Evolutionary conservation across 2,113 vertebrate genomes (phyloP).

Genomic region (crab-eating macaque (Macaca fascicularis)): T2T-MFA8v1.1 NC_088381.1:40760001-40760500

Average conservation of each 20-base stretch:
- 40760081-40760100: background rate
- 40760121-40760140: background rate
- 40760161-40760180: background rate
- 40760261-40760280: background rate
- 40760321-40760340: background rate
- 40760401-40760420: background rate
- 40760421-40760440: background rate
- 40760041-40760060: background rate
- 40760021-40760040: background rate
- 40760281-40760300: background rate
- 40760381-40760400: background rate
- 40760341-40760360: background rate
- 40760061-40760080: conserved; percentile 21
- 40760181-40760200: background rate
- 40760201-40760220: background rate
- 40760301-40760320: background rate
- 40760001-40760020: background rate
- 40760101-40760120: background rate
- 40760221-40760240: background rate
- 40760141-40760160: background rate
- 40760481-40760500: background rate
- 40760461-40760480: background rate
- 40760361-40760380: background rate
- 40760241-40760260: background rate
- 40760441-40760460: background rate